Base-by-base conservation (phyloP, 2,888 invertebrate species). In the Polydrusus tereticollis region DNA sequence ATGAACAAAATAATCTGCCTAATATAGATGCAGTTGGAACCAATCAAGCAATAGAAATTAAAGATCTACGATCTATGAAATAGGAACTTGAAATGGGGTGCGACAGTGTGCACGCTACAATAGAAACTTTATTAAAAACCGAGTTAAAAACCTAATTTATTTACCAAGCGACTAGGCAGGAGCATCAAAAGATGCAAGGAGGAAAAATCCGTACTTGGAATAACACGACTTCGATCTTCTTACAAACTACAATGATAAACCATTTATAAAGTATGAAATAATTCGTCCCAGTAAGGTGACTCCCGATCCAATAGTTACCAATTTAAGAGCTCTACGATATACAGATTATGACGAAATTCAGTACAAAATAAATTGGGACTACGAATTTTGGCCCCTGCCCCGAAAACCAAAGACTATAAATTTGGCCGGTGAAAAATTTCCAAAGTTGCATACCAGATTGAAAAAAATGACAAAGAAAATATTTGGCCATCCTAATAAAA, bases 81-180 rank as follows among this genome's bases (percentile, higher is more conserved):
- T n/a, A n/a, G n/a, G n/a, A n/a, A n/a, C n/a, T n/a, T n/a, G n/a
- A n/a, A n/a, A n/a, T n/a, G n/a, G n/a, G n/a, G n/a, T n/a, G n/a
- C n/a, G n/a, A n/a, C n/a, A n/a, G n/a, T n/a, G n/a, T n/a, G n/a
- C n/a, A n/a, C n/a, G n/a, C n/a, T n/a, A n/a, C n/a, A n/a, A n/a
- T n/a, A n/a, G n/a, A n/a, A n/a, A n/a, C n/a, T n/a, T n/a, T n/a
- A n/a, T n/a, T n/a, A n/a, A n/a, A n/a, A n/a, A n/a, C n/a, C n/a
- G n/a, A n/a, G n/a, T n/a, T n/a, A n/a, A n/a, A n/a, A n/a, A n/a
- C n/a, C n/a, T n/a, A n/a, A 26, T 29, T 55, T 23, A 74, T 59
- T 21, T 76, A 2, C 80, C 78, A 18, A 65, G 52, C n/a, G 78
- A 78, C 23, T 80, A 78, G 63, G 14, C 76, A 4, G 21, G 67